Evolutionary conservation across 2,797 vertebrate genomes (phyloP).

Genomic region (Uromys caudimaculatus): DNA sequence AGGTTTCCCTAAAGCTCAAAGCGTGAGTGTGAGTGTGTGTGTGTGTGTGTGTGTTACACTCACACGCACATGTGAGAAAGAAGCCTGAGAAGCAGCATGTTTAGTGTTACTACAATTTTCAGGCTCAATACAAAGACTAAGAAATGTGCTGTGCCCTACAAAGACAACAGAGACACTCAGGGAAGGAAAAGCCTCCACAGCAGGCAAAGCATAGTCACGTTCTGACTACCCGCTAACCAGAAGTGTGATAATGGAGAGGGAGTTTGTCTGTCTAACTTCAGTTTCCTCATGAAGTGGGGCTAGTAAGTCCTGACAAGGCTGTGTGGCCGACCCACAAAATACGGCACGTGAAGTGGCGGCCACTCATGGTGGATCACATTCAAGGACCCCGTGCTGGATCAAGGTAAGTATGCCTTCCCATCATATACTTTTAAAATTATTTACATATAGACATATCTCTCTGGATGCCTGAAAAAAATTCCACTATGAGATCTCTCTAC

Average conservation of each 20-base stretch:
- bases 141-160: background rate
- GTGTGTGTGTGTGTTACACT: too few relatives aligned
- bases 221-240: background rate
- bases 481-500: background rate
- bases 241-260: background rate
- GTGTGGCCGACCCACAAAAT: rapidly evolving
- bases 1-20: background rate
- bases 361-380: too few relatives aligned
- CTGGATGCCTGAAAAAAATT: conserved; percentile 14
- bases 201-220: background rate
- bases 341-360: rapidly evolving
- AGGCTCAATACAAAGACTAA: background rate
- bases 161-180: background rate
- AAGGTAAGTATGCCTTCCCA: background rate
- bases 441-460: background rate
- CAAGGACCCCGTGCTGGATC: background rate
- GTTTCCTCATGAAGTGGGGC: background rate
- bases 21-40: rapidly evolving
- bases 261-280: background rate
- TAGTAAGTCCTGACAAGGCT: too few relatives aligned
- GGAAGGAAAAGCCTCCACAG: background rate
- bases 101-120: background rate
- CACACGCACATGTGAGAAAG: background rate
- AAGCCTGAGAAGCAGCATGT: background rate
- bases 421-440: background rate